These are phyloP conservation scores for Hedychridium roseum DNA, from an alignment of 2,888 invertebrate genomes.

Conservation along the genomic window DNA sequence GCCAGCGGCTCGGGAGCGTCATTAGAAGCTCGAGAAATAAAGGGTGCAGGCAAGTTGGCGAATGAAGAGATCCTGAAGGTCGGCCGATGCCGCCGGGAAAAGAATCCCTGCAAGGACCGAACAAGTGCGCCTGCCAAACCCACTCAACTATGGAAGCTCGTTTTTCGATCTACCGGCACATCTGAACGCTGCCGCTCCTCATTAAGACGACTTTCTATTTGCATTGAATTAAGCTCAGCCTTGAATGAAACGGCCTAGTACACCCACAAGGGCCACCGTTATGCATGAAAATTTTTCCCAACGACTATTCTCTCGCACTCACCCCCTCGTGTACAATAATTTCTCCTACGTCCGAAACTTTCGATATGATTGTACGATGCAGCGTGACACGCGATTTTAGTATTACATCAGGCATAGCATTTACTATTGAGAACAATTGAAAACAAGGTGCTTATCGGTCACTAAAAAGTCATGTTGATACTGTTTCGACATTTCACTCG, in stretches of 20 bases:
- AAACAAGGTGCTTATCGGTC: too few species aligned
- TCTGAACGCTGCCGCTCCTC: conserved; percentile 16
- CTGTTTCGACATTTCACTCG: too few species aligned
- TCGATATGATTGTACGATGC: too few species aligned
- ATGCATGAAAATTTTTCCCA: too few species aligned
- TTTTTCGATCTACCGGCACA: conserved; percentile 21
- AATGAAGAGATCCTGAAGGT: not conserved
- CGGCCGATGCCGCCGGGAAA: not conserved
- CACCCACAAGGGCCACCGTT: too few species aligned
- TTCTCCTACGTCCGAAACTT: too few species aligned
- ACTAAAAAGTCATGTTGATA: too few species aligned
- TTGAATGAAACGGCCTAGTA: conserved; percentile 1
- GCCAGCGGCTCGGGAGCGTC: conserved; percentile 27
- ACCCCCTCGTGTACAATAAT: too few species aligned
- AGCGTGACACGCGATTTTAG: too few species aligned
- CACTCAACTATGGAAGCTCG: conserved; percentile 6
- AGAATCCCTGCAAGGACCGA: not conserved
- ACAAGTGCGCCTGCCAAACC: conserved; percentile 1
- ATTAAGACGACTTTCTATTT: conserved; percentile 17
- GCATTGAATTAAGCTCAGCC: conserved; percentile 21
- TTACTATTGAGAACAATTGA: too few species aligned
- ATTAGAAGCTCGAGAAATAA: conserved; percentile 26
- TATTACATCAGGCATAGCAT: too few species aligned
- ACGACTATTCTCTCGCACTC: too few species aligned
- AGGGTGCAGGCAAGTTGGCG: conserved; percentile 5